Evolutionary conservation across 2,113 vertebrate species (phyloP), one percentile per base, ranked within the genome.

Genomic region (Tichodroma muraria): DNA sequence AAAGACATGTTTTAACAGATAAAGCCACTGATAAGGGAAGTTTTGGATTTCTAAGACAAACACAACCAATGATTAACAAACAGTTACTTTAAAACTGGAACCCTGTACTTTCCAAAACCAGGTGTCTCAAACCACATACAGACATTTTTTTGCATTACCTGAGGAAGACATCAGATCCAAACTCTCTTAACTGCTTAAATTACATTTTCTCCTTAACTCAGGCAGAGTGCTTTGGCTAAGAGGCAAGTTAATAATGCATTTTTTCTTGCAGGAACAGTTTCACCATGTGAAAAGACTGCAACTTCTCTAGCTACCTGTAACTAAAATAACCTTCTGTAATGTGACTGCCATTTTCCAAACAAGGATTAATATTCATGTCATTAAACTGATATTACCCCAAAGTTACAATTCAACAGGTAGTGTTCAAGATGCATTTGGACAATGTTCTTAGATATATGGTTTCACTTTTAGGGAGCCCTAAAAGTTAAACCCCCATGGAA

Each of bases 1-100:
- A 98, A 98, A 98, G 97, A 98, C 94, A 98, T 45, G 93, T 98
- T 98, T 98, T 98, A 98, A 98, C 98, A 98, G 97, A 98, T 92
- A 98, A 97, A 97, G 97, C 95, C 97, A 97, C 88, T 91, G 95
- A 97, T 83, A 79, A 94, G 95, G 95, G 94, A 97, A 97, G 97
- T 87, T 95, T 83, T 13, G 97, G 98, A 93, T 96, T 97, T 96
- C 91, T 97, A 79, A 93, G 94, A 97, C 72, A 95, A 93, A 97
- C 90, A 87, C 1, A 50, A 96, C 72, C 95, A 75, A 80, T 93
- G 73, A 96, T 79, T 75, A 94, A 78, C 77, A 56, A 93, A 80
- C 38, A 84, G 88, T 84, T 83, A 75, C 57, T 56, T 80, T 72
- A 89, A 60, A 71, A 64, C 37, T 5, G 3, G 70, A 77, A 30